Conservation (phyloP, 2,113 vertebrate species). For the Protomyctophum bolini region DNA sequence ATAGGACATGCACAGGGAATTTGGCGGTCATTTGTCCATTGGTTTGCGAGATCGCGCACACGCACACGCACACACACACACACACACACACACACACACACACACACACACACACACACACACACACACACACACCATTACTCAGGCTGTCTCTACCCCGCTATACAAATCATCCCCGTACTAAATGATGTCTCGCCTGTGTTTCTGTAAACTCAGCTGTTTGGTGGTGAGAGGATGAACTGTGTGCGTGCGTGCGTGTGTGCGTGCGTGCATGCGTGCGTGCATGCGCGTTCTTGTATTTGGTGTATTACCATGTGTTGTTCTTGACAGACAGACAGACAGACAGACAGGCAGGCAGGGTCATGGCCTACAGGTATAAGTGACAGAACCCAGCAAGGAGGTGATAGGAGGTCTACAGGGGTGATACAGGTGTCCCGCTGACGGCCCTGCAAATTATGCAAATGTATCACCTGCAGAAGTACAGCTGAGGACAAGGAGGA, state of each 20-base stretch:
- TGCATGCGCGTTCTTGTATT: background rate
- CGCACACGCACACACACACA: too few species aligned
- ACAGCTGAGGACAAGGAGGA: slow-evolving; percentile 5
- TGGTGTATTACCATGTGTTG: too few species aligned
- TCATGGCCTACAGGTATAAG: slow-evolving; percentile 52
- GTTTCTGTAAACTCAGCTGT: slow-evolving; percentile 51
- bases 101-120: too few species aligned
- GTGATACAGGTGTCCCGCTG: slow-evolving; percentile 17
- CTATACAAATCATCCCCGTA: slow-evolving; percentile 33
- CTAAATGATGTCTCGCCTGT: slow-evolving; percentile 51
- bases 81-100: too few species aligned
- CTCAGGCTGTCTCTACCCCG: background rate
- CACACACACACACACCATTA: too few species aligned
- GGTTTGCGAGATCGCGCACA: too few species aligned
- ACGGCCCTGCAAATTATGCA: slow-evolving; percentile 41
- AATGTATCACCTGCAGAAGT: slow-evolving; percentile 35
- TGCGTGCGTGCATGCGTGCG: slow-evolving; percentile 4
- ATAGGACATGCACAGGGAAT: too few species aligned
- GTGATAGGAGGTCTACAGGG: slow-evolving; percentile 37
- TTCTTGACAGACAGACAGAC: background rate
- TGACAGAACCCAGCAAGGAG: slow-evolving; percentile 34
- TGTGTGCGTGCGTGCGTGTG: slow-evolving; percentile 34
- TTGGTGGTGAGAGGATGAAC: slow-evolving; percentile 42
- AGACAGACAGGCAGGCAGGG: slow-evolving; percentile 8
- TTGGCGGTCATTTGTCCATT: too few species aligned